Percentiles rank a stretch among this genome's conserved stretches.
Conservation (phyloP, 1,140 invertebrate species). For the Drosophila setifemur region DNA sequence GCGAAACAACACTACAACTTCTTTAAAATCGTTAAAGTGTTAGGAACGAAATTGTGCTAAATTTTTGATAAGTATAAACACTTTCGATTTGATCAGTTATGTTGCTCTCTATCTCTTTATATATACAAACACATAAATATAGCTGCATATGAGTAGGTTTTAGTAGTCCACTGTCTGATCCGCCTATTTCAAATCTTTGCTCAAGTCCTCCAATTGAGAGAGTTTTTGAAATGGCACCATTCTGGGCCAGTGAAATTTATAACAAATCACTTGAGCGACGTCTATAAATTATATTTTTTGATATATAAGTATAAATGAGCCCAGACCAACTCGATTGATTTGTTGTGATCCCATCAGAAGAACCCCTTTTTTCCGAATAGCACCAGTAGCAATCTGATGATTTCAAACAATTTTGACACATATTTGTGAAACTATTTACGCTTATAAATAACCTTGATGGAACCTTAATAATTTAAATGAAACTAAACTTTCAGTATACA, state of each 20-base stretch:
- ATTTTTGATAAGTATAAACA: constrained; percentile 59
- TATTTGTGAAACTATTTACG: constrained; percentile 66
- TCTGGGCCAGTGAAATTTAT: constrained; percentile 1
- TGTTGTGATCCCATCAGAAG: constrained; percentile 40
- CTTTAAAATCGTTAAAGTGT: constrained; percentile 27
- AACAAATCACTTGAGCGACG: constrained; percentile 75
- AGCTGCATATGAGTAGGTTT: constrained; percentile 67
- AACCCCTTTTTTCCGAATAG: constrained; percentile 5
- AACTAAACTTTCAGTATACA: neutral
- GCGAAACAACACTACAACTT: constrained; percentile 17
- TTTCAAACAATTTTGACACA: constrained; percentile 37
- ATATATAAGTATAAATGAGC: constrained; percentile 77
- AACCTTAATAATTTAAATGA: neutral
- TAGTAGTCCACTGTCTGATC: neutral
- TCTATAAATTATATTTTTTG: constrained; percentile 77
- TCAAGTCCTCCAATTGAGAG: constrained; percentile 64
- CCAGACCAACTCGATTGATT: constrained; percentile 78
- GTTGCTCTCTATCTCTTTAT: constrained; percentile 15
- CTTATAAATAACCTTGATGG: constrained; percentile 46
- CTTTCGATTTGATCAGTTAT: constrained; percentile 48
- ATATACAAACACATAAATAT: constrained; percentile 45
- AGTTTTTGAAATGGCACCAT: constrained; percentile 40
- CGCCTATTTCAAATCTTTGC: constrained; percentile 20
- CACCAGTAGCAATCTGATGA: constrained; percentile 15
- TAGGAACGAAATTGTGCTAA: constrained; percentile 69